Percentiles rank a stretch among this genome's conserved stretches.
Evolutionary conservation across 1,140 invertebrate genomes (phyloP).

Genomic region (Pinna nobilis): DNA sequence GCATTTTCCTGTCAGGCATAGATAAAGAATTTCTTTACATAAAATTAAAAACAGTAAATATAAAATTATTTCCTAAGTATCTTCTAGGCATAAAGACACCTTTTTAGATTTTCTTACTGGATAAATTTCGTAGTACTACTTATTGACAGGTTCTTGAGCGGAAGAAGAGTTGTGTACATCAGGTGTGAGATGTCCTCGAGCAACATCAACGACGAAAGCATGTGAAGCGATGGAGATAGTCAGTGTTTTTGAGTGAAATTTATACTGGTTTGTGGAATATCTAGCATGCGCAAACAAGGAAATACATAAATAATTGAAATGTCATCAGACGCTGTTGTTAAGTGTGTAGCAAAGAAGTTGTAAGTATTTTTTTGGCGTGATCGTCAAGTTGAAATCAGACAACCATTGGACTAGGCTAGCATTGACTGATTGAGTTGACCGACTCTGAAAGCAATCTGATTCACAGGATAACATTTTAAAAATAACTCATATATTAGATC

Average conservation of each 20-base stretch:
- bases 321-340: constrained; percentile 42
- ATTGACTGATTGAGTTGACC: too few relatives aligned
- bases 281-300: too few relatives aligned
- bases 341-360: constrained; percentile 44
- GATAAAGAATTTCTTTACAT: neutral
- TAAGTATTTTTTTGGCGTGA: constrained; percentile 22
- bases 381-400: too few relatives aligned
- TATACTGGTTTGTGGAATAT: too few relatives aligned
- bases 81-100: neutral
- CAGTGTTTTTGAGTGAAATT: too few relatives aligned
- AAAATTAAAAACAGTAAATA: neutral
- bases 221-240: too few relatives aligned
- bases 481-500: too few relatives aligned
- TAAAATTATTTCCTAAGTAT: neutral
- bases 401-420: too few relatives aligned
- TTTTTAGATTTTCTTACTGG: neutral
- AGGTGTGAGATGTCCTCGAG: neutral
- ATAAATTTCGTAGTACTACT: neutral
- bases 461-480: too few relatives aligned
- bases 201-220: too few relatives aligned
- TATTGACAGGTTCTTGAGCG: constrained; percentile 10
- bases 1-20: neutral
- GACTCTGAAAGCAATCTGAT: too few relatives aligned
- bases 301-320: neutral
- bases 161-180: neutral